phyloP scores from a whole-genome alignment of 2,113 vertebrate genomes.

The Rynchops niger region DNA sequence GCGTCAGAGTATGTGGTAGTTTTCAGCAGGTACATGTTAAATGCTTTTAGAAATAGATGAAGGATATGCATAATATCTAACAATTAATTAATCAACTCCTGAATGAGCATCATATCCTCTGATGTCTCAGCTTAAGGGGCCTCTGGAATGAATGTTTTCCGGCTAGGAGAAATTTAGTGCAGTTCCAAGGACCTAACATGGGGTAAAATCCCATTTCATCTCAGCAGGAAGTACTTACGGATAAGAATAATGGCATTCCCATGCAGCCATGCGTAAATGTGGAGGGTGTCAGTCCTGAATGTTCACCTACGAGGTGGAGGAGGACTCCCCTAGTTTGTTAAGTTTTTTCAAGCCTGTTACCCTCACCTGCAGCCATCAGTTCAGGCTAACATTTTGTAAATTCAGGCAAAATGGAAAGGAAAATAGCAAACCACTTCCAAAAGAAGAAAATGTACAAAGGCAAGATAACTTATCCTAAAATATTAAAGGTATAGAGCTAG shows the following conservation, averaged over 20 bases:
- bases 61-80: background rate
- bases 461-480: background rate
- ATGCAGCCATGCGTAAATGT: background rate
- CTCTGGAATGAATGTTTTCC: background rate
- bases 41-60: background rate
- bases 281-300: background rate
- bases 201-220: background rate
- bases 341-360: background rate
- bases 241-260: background rate
- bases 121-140: background rate
- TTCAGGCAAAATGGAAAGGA: background rate
- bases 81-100: background rate
- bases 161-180: background rate
- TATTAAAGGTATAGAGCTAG: background rate
- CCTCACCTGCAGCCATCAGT: background rate
- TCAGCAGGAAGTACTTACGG: background rate
- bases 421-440: background rate
- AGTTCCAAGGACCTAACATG: background rate
- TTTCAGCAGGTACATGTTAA: background rate
- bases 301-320: background rate
- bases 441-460: background rate
- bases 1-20: background rate
- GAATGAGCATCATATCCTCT: background rate
- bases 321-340: background rate
- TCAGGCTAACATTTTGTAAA: background rate